Conservation (phyloP, 2,113 vertebrate genomes). For the Psilopsiagon aymara region DNA sequence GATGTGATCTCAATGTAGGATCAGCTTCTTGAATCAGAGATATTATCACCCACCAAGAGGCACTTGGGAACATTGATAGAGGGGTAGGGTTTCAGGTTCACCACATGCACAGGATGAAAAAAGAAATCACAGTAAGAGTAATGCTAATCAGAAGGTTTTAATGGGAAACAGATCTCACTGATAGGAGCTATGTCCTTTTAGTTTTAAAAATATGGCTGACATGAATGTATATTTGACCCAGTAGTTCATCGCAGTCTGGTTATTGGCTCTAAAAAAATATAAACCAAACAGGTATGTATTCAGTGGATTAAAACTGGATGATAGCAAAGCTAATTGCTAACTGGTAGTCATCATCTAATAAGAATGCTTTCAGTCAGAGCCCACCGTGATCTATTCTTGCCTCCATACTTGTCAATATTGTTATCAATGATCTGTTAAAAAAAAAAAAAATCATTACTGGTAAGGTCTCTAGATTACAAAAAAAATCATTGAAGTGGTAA, state of each 20-base stretch:
- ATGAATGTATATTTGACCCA: neutral
- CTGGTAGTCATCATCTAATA: neutral
- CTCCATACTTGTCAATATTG: neutral
- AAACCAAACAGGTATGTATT: neutral
- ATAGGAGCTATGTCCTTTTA: neutral
- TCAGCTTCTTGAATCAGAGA: neutral
- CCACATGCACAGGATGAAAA: neutral
- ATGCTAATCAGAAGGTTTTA: neutral
- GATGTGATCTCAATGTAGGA: neutral
- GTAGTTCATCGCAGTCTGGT: neutral
- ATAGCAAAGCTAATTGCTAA: neutral
- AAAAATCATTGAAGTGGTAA: constrained; percentile 2
- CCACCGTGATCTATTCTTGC: neutral
- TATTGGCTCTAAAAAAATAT: neutral
- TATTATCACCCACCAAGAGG: neutral
- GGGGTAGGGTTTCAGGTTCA: neutral
- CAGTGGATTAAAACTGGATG: neutral
- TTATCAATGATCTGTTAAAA: neutral
- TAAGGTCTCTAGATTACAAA: neutral
- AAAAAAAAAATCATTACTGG: neutral
- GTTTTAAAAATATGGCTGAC: neutral
- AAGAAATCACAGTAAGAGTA: neutral
- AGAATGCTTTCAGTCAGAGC: neutral
- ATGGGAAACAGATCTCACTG: neutral
- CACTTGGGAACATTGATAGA: neutral